phyloP scores from a whole-genome alignment of 2,797 vertebrate genomes.

The Acanthis flammea region DNA sequence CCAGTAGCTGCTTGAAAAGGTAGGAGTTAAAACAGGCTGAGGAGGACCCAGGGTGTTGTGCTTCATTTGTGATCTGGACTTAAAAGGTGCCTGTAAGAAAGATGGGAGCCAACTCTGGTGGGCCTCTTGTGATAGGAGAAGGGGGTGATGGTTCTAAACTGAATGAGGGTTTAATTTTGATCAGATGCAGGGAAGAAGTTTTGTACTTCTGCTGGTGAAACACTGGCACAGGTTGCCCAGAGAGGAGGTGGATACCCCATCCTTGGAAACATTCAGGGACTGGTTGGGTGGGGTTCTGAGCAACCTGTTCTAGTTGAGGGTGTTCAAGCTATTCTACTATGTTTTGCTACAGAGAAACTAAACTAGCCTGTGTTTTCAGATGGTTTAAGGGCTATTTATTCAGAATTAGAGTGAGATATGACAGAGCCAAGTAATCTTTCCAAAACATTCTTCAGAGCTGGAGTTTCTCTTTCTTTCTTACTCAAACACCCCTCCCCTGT shows the following conservation, averaged over 20 bases:
- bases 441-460: not conserved
- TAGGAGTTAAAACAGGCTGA: not conserved
- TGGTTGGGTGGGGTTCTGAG: not conserved
- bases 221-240: not conserved
- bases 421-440: not conserved
- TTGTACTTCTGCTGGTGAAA: not conserved
- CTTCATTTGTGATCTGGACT: not conserved
- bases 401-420: not conserved
- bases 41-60: not conserved
- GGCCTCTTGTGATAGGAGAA: not conserved
- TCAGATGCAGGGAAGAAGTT: not conserved
- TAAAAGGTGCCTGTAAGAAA: not conserved
- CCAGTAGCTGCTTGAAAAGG: not conserved
- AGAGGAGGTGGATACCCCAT: not conserved
- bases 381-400: not conserved
- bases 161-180: not conserved
- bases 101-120: not conserved
- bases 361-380: not conserved
- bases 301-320: not conserved
- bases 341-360: not conserved
- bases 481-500: not conserved
- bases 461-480: not conserved
- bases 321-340: accelerated
- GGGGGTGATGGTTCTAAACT: not conserved
- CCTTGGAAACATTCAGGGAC: not conserved